Conservation (phyloP, 1,140 invertebrate species). For the Acromyrmex heyeri region DNA sequence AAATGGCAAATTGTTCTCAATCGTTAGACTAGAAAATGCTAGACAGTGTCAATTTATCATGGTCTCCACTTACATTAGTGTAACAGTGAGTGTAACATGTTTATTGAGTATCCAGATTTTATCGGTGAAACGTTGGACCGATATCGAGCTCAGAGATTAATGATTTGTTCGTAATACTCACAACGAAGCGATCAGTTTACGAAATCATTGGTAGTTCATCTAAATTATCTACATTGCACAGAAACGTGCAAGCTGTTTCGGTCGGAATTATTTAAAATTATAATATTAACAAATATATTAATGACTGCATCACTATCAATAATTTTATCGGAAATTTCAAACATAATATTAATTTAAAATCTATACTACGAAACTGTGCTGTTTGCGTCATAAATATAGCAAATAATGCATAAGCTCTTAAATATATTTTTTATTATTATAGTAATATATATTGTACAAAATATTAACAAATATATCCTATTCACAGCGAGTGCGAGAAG, state of each 20-base stretch:
- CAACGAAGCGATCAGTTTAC: constrained; percentile 40
- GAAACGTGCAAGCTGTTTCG: not conserved
- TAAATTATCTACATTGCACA: not conserved
- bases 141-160: constrained; percentile 63
- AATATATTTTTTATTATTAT: not conserved
- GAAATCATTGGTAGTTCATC: constrained; percentile 17
- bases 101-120: constrained; percentile 57
- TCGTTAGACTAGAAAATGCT: constrained; percentile 20
- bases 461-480: too few relatives aligned
- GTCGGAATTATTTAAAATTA: not conserved
- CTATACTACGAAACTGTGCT: not conserved
- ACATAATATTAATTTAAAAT: not conserved
- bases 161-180: constrained; percentile 54
- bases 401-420: not conserved
- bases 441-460: not conserved
- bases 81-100: constrained; percentile 50
- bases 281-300: not conserved
- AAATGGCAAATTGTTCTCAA: constrained; percentile 45
- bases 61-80: constrained; percentile 59
- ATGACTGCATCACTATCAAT: not conserved
- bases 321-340: not conserved
- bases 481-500: too few relatives aligned
- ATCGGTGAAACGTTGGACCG: constrained; percentile 46
- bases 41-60: constrained; percentile 61
- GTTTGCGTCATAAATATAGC: not conserved